Base-by-base conservation (phyloP, 1,140 invertebrate species). In the Musca domestica region DNA sequence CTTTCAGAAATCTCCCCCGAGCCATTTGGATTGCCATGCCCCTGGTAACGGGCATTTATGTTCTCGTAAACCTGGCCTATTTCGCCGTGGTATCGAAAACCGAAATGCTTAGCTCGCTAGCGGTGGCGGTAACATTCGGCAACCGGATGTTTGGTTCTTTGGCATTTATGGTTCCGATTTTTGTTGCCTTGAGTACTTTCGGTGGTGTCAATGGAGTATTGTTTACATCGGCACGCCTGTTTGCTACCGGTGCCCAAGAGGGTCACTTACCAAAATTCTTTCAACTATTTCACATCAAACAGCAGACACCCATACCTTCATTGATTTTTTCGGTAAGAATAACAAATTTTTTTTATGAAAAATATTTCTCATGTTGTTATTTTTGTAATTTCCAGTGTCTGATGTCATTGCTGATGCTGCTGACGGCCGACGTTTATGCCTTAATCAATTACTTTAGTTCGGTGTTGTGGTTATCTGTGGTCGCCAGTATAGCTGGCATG, bases 161-260 rank as follows among this genome's bases (percentile, higher is more conserved):
- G 74, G 88, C 88, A 67, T 95, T 92, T 88, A 83, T 90, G 67
- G 94, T 96, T 72, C 93, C 95, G 2, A 86, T 96, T 20, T 95
- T 95, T 81, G 95, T 97, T 14, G 93, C 95, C 0, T 83, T 96
- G 41, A 90, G 89, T 14, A 90, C 88, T 0, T 91, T 92, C 75
- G 95, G 95, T 19, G 93, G 93, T 15, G 93, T 96, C 0, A 97
- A 97, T 80, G 95, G 95, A 15, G 93, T 95, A 46, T 84, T 97
- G 48, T 95, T 97, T 82, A 96, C 95, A 1, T 93, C 94, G 2
- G 91, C 92, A 1, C 85, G 89, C 73, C 85, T 90, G 5, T 91
- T 92, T 74, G 86, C 89, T 19, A 91, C 88, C 3, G 93, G 92
- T 9, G 89, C 92, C 1, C 89, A 93, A 72, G 90, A 94, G 77